Base-by-base conservation (phyloP, 2,113 vertebrate species). In the Megaptera novaeangliae region DNA sequence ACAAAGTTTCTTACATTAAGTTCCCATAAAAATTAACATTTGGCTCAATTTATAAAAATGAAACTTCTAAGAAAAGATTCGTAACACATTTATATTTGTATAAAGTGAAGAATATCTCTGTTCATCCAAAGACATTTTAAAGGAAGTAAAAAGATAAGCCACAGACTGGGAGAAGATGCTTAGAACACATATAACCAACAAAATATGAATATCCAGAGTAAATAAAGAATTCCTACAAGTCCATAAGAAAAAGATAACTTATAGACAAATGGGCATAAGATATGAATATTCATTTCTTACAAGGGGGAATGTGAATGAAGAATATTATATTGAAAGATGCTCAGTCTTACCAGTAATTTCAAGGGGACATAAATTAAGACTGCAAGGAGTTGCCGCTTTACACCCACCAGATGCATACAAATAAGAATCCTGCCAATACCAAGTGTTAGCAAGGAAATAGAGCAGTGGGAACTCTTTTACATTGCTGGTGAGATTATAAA, bases 361-460 rank as follows among this genome's bases (percentile, higher is more conserved):
- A 94, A 68, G 77, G 52, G 95, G 90, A 94, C 88, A 20, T 72
- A 97, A 98, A 93, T 96, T 63, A 93, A 82, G 85, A 93, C 74
- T 55, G 36, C 46, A 82, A 80, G 41, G 77, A 72, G 64, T 46
- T 68, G 77, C 77, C 44, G 36, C 69, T 88, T 69, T n/a, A 17
- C 46, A 93, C 36, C n/a, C 59, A 74, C 36, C 46, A 44, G 34
- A 66, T 20, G 49, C 75, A n/a, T 57, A 91, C 92, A 88, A 82
- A 96, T 83, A 46, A 92, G 72, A 49, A 74, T 8, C 20, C 82
- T 69, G 83, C 92, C 41, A 34, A 89, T 77, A 49, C 29, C 29
- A 52, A 81, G 6, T 18, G 2, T 75, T 64, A 93, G 59, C n/a
- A 34, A 78, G 21, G 39, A 71, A 39, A 5, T 1, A 49, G 2